Percentiles rank a stretch among this genome's conserved stretches.
Evolutionary conservation across 2,888 invertebrate species (phyloP).

Genomic region (Orchestes rusci): DNA sequence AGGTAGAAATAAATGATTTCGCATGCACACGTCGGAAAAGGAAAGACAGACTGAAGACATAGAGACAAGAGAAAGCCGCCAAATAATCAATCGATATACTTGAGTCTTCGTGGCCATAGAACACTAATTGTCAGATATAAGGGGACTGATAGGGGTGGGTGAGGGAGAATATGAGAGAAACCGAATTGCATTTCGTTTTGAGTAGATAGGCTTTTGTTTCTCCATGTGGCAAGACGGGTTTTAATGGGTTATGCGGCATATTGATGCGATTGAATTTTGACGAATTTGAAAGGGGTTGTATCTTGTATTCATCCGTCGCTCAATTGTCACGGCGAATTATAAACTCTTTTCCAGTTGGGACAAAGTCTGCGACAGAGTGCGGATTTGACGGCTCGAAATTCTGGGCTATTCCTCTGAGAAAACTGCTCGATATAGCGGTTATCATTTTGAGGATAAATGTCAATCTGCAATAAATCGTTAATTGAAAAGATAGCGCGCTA

Average conservation of each 20-base stretch:
- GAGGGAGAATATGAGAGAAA: constrained; percentile 13
- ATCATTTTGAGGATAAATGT: constrained; percentile 19
- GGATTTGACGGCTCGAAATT: not conserved
- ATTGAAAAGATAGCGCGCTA: constrained; percentile 13
- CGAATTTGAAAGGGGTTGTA: too few relatives aligned
- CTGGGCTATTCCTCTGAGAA: constrained; percentile 5
- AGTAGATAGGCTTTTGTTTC: constrained; percentile 14
- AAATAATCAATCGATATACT: constrained; percentile 42
- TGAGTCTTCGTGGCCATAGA: constrained; percentile 24
- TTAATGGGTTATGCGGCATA: too few relatives aligned
- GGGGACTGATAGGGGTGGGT: constrained; percentile 12
- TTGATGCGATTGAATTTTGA: too few relatives aligned
- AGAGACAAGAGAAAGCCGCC: constrained; percentile 30
- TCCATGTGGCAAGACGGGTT: constrained; percentile 6
- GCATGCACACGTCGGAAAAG: constrained; percentile 33
- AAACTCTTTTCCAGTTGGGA: constrained; percentile 12
- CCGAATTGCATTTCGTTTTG: constrained; percentile 19
- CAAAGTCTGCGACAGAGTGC: not conserved
- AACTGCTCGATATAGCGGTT: constrained; percentile 16
- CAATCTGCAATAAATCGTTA: constrained; percentile 21
- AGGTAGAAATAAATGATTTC: constrained; percentile 36
- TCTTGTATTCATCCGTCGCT: too few relatives aligned
- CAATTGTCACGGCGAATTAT: constrained; percentile 8
- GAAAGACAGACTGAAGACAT: constrained; percentile 36
- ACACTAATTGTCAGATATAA: constrained; percentile 26